Conservation (phyloP, 2,113 vertebrate species). For the Thamnaconus septentrionalis region DNA sequence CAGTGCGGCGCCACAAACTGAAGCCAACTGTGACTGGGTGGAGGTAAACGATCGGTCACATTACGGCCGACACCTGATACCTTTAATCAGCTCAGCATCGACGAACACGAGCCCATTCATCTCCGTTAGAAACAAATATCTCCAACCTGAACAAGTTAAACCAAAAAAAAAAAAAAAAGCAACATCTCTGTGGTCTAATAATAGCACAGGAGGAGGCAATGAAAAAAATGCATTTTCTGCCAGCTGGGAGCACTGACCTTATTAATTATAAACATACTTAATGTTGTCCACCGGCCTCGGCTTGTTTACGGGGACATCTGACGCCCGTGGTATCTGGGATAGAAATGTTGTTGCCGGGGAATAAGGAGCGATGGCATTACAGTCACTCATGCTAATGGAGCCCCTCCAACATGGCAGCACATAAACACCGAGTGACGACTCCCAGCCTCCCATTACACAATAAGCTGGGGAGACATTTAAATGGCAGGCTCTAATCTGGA, state of each 20-base stretch:
- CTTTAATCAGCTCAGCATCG: neutral
- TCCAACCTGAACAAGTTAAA: neutral
- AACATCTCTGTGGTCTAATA: neutral
- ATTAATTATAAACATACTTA: neutral
- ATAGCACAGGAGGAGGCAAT: neutral
- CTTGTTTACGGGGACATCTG: constrained; percentile 34
- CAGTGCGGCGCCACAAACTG: neutral
- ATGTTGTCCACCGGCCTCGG: constrained; percentile 5
- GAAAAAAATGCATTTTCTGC: neutral
- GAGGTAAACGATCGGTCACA: neutral
- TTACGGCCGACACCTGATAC: neutral
- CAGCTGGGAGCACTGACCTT: neutral
- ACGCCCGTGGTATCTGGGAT: constrained; percentile 3
- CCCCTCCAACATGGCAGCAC: constrained; percentile 26
- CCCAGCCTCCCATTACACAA: constrained; percentile 11
- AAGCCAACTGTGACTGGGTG: neutral
- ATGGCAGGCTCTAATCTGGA: neutral
- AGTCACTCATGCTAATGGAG: constrained; percentile 11
- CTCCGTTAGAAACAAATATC: neutral
- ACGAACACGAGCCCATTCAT: neutral
- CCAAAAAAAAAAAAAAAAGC: neutral
- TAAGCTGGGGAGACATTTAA: neutral
- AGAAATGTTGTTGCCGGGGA: constrained; percentile 31
- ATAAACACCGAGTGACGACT: constrained; percentile 1
- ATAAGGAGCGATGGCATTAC: constrained; percentile 26